phyloP scores from a whole-genome alignment of 2,888 invertebrate genomes.

The Frankliniella fusca region DNA sequence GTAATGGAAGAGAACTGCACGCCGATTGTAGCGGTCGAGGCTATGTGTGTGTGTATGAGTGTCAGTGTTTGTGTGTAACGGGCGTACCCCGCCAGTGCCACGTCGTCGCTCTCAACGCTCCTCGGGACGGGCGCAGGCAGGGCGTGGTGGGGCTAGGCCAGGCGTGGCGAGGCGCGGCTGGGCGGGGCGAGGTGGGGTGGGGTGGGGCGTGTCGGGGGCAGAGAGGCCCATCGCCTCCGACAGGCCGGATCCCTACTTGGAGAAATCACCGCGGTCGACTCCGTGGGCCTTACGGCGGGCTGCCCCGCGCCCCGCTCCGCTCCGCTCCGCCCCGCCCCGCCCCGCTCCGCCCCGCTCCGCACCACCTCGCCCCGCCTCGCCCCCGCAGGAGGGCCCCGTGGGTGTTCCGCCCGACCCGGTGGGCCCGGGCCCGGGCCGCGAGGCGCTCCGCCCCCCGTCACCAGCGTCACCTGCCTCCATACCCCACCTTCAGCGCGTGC shows the following conservation, averaged over 20 bases:
- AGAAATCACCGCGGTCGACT: background rate
- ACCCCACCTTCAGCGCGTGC: too few species aligned
- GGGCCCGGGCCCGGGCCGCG: too few species aligned
- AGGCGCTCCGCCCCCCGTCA: background rate
- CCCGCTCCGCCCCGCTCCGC: background rate
- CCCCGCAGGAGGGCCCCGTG: background rate
- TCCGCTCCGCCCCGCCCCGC: background rate
- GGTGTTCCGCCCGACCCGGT: background rate
- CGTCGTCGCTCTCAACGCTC: too few species aligned
- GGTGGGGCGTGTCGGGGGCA: background rate
- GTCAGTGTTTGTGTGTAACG: too few species aligned
- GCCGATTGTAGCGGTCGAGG: too few species aligned
- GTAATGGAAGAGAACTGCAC: too few species aligned
- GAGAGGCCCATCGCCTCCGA: background rate
- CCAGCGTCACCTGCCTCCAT: background rate
- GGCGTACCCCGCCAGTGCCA: too few species aligned
- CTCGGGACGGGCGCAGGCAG: background rate
- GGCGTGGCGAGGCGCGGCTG: background rate
- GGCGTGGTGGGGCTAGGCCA: background rate
- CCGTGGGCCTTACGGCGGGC: background rate
- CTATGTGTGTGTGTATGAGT: too few species aligned
- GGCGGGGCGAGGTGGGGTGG: background rate
- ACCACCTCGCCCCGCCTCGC: background rate
- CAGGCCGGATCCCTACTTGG: conserved; percentile 1
- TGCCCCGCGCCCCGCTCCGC: background rate